Base-by-base conservation (phyloP, 2,113 vertebrate species). In the Ammodramus savannarum region DNA sequence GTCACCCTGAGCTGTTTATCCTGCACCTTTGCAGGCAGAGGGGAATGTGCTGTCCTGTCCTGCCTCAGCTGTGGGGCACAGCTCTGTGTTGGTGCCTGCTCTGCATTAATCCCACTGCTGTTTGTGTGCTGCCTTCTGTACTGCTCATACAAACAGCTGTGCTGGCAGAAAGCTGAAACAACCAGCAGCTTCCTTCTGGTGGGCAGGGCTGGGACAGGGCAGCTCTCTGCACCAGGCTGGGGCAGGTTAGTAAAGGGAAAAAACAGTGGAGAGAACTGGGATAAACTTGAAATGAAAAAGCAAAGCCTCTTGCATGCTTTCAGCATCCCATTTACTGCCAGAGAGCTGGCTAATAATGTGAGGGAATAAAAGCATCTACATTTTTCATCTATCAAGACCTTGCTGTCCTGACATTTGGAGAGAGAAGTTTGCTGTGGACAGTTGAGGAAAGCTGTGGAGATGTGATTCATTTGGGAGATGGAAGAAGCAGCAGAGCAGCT, bases 301-400 rank as follows among this genome's bases (percentile, higher is more conserved):
- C 61, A 49, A 73, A 93, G n/a, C 76, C 41, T 72, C 39, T 51
- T 77, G 48, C 10, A 9, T 6, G 11, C 72, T 95, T 69, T 72
- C 44, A 48, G 26, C 46, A 27, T 94, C 51, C 16, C 36, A 14
- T 80, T 85, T 92, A 34, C 41, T 65, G 71, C 41, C 0, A 0
- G 54, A 83, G 29, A 38, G 13, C 34, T 69, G 78, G 21, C 66
- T 96, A 58, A 93, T 73, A 68, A 90, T 63, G 54, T 67, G n/a
- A 85, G 71, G 26, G 41, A 91, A 21, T 91, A 74, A 91, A 96
- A 87, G 39, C 79, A 89, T 69, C 68, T 75, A 4, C 9, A 58
- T 93, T 62, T 85, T 84, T 91, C 21, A 59, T 90, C 49, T 91
- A 41, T 79, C 54, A 17, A 17, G 46, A 29, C 6, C 68, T 81